Conservation (phyloP, 2,888 invertebrate species). For the Pyrrhosoma nymphula region DNA sequence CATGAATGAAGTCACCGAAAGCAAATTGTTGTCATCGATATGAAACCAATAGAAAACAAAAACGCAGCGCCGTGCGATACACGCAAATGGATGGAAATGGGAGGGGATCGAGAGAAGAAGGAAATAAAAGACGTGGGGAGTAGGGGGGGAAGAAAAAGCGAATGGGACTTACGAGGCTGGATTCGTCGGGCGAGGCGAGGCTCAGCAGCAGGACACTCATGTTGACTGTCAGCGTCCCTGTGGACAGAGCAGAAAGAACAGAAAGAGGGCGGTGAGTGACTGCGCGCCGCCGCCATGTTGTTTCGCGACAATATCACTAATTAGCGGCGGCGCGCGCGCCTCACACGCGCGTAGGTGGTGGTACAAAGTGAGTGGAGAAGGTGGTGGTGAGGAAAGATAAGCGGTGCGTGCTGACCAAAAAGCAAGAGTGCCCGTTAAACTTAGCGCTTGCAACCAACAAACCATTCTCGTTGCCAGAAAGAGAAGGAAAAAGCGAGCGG, state of each 20-base stretch:
- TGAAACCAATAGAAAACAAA: not conserved
- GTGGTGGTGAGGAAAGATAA: not conserved
- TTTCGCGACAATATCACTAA: not conserved
- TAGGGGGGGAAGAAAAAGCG: not conserved
- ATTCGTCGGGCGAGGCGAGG: slow-evolving; percentile 97
- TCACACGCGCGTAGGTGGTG: not conserved
- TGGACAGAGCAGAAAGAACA: slow-evolving; percentile 74
- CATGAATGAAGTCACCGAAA: too few relatives aligned
- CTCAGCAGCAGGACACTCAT: slow-evolving; percentile 96
- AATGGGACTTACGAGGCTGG: slow-evolving; percentile 90
- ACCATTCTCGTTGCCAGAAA: not conserved
- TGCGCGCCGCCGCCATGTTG: not conserved
- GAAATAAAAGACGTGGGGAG: not conserved
- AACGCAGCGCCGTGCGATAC: not conserved
- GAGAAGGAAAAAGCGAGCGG: not conserved
- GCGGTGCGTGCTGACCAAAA: not conserved
- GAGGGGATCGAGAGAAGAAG: not conserved
- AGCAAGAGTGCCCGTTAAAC: not conserved
- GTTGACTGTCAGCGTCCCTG: slow-evolving; percentile 95
- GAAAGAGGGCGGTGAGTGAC: not conserved
- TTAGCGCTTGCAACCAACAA: not conserved
- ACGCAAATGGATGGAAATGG: not conserved
- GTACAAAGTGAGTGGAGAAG: not conserved
- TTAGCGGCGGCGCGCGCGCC: not conserved
- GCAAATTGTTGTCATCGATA: too few relatives aligned